phyloP scores from a whole-genome alignment of 1,140 invertebrate genomes.

The Leptinotarsa defecta region DNA sequence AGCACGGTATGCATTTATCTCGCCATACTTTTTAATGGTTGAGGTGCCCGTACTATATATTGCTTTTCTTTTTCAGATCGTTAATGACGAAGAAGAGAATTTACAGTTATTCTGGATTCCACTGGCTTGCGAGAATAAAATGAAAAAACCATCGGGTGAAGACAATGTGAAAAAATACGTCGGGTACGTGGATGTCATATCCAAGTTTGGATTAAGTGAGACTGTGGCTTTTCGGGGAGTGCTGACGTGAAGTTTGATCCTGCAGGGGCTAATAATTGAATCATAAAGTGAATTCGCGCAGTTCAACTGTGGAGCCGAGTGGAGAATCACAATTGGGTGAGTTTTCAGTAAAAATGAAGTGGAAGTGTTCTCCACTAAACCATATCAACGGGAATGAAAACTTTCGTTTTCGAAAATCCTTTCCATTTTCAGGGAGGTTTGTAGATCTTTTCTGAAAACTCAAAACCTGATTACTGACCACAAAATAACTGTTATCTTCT shows the following conservation, averaged over 20 bases:
- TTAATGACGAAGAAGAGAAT: not conserved
- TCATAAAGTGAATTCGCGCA: constrained; percentile 13
- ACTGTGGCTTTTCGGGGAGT: not conserved
- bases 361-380: too few relatives aligned
- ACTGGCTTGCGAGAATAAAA: constrained; percentile 12
- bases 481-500: too few relatives aligned
- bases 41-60: too few relatives aligned
- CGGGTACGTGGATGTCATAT: constrained; percentile 10
- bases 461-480: too few relatives aligned
- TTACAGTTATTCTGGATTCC: not conserved
- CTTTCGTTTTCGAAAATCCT: too few relatives aligned
- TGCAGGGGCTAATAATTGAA: constrained; percentile 1
- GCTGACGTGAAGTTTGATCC: constrained; percentile 14
- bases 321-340: not conserved
- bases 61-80: constrained; percentile 4
- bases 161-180: constrained; percentile 15
- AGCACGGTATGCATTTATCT: too few relatives aligned
- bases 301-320: not conserved
- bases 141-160: constrained; percentile 18
- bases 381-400: too few relatives aligned
- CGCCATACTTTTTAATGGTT: too few relatives aligned
- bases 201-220: constrained; percentile 7
- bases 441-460: too few relatives aligned
- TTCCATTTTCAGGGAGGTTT: too few relatives aligned
- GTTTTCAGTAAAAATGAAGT: not conserved